Conservation (phyloP, 2,797 vertebrate species). For the Psittacula derbiana region DNA sequence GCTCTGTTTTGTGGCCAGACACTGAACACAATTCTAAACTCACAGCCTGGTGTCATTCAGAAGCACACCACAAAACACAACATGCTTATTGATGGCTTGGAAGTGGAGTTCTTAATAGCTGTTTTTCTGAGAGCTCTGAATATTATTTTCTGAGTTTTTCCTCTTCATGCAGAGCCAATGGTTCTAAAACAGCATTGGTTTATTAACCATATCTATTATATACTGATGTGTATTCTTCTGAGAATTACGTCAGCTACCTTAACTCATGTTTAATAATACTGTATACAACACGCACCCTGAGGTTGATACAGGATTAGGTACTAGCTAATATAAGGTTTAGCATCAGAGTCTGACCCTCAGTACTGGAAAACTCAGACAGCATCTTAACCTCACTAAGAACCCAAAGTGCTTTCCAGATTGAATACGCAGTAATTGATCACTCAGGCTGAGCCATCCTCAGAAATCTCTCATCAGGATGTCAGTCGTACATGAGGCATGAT, state of each 20-base stretch:
- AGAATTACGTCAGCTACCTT: neutral
- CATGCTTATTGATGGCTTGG: neutral
- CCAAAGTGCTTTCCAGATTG: neutral
- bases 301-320: neutral
- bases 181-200: neutral
- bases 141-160: neutral
- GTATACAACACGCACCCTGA: neutral
- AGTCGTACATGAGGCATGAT: neutral
- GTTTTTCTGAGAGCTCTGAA: neutral
- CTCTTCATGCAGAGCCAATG: neutral
- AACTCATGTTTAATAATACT: neutral
- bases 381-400: neutral
- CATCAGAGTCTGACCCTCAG: neutral
- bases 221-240: neutral
- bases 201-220: neutral
- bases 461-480: neutral
- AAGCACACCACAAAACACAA: neutral
- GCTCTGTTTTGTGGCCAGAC: neutral
- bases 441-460: neutral
- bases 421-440: conserved; percentile 2
- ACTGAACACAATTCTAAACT: neutral
- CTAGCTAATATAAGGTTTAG: neutral
- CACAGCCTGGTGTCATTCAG: neutral
- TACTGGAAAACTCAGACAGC: neutral
- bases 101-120: neutral